These are phyloP conservation scores for Cyprinus carpio DNA, from an alignment of 2,113 vertebrate genomes.

Conservation along the genomic window DNA sequence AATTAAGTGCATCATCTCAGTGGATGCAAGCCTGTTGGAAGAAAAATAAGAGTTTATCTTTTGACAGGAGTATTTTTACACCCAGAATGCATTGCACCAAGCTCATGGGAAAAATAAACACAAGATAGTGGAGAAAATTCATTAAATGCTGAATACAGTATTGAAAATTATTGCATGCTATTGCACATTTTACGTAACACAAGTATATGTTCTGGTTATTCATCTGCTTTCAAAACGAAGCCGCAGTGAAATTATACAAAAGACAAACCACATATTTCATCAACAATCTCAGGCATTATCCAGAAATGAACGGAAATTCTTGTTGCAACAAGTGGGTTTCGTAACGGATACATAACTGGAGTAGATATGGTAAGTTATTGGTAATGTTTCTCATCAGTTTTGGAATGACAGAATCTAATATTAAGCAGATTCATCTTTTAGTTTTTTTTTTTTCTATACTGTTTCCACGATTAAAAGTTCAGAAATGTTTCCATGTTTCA, in stretches of 20 bases:
- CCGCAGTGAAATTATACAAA: background rate
- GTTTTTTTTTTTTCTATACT: background rate
- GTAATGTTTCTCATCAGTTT: background rate
- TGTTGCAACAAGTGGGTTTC: background rate
- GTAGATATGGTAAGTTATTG: background rate
- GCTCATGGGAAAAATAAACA: background rate
- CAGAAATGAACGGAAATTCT: background rate
- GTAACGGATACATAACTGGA: background rate
- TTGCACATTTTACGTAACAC: background rate
- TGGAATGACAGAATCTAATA: conserved; percentile 8
- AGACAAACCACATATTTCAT: background rate
- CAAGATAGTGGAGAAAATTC: too few species aligned
- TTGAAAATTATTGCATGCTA: background rate
- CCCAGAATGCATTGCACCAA: background rate
- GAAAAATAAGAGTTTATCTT: background rate
- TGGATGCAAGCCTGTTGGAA: background rate
- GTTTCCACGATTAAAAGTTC: conserved; percentile 40
- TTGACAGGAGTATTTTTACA: background rate
- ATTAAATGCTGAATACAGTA: too few species aligned
- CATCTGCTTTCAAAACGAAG: background rate
- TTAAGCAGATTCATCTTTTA: background rate
- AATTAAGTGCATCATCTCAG: conserved; percentile 11
- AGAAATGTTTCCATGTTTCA: conserved; percentile 34
- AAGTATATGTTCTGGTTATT: background rate
- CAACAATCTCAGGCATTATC: background rate